Base-by-base conservation (phyloP, 2,797 vertebrate species). In the Gambusia yucatana region DNA sequence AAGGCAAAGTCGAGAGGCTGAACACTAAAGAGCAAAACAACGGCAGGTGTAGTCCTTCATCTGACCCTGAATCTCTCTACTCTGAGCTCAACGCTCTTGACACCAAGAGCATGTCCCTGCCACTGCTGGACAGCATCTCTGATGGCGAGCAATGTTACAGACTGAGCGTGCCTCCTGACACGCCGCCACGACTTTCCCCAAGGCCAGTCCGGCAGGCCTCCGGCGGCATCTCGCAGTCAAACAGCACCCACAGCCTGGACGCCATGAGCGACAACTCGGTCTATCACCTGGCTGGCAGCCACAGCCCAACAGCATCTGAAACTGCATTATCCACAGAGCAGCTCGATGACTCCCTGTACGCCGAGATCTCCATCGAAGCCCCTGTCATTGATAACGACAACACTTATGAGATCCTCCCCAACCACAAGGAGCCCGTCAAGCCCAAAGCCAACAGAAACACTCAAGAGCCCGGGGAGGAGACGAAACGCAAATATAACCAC, bases 21-120 rank as follows among this genome's bases (percentile, higher is more conserved):
- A 33, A 44, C 28, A 5, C 43, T 71, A 79, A 22, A 67, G 77
- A 48, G 43, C 86, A 77, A 20, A 57, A 73, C 28, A 65, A 47
- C n/a, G 83, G 69, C 74, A 82, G 86, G 71, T 69, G 6, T 30
- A 86, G 70, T 48, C 50, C 82, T 43, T 76, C 52, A 0, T 76
- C 74, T 9, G 79, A 9, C 48, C 50, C 85, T 6, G 69, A 61
- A 14, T 84, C 84, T 0, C 22, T 96, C 72, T 96, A 95, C 89
- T 94, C 95, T 14, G 93, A 95, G 78, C 83, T 96, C 59, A 76
- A 48, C 30, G 77, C 90, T 48, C 77, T 87, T 70, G 94, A 96
- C 59, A 81, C 48, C 75, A 93, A 94, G 75, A 93, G 91, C 74
- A 87, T 82, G 63, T 96, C 94, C 25, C 75, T 93, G 22, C 94